Evolutionary conservation across 2,888 invertebrate species (phyloP).

Genomic region (Polia nebulosa): DNA sequence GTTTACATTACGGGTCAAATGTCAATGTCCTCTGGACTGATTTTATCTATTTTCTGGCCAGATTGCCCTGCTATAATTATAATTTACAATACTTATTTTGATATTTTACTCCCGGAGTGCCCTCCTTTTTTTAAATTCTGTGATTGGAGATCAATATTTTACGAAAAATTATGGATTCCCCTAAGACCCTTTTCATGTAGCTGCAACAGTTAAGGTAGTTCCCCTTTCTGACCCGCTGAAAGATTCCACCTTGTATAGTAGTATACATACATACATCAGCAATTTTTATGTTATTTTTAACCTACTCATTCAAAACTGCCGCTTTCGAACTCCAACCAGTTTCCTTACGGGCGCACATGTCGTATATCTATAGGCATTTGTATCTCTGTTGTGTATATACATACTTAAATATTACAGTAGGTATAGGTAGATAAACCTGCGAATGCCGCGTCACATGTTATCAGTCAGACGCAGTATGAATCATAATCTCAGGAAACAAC

Average conservation of each 20-base stretch:
- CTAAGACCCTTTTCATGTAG: no score
- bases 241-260: no score
- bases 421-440: slow-evolving; percentile 54
- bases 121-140: no score
- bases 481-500: slow-evolving; percentile 70
- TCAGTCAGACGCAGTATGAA: slow-evolving; percentile 71
- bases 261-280: no score
- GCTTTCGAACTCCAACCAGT: slow-evolving; percentile 31
- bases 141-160: no score
- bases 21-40: slow-evolving; percentile 67
- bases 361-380: slow-evolving; percentile 6
- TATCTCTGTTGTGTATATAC: slow-evolving; percentile 38
- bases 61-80: neutral
- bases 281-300: slow-evolving; percentile 17
- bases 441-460: slow-evolving; percentile 69
- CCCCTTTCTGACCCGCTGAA: no score
- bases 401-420: slow-evolving; percentile 27
- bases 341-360: slow-evolving; percentile 24
- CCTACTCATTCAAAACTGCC: slow-evolving; percentile 29
- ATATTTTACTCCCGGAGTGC: no score
- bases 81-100: neutral
- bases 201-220: no score
- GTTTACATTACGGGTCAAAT: slow-evolving; percentile 68
- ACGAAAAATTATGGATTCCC: no score
- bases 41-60: slow-evolving; percentile 41